Percentiles rank a stretch among this genome's conserved stretches.
phyloP scores from a whole-genome alignment of 2,888 invertebrate genomes.

The Archips xylosteana region DNA sequence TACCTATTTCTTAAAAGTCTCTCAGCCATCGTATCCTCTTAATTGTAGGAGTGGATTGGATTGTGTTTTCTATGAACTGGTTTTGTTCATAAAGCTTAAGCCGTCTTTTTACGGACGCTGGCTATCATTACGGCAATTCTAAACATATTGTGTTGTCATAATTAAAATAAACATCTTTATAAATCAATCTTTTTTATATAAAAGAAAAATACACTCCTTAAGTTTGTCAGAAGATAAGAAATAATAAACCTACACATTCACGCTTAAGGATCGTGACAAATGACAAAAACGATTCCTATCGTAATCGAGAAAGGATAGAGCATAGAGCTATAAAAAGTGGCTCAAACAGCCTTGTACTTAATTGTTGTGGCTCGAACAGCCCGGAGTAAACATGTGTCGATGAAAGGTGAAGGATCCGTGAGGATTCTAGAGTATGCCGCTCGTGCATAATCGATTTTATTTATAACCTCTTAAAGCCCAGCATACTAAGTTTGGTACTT shows the following conservation, averaged over 20 bases:
- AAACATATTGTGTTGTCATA: neutral
- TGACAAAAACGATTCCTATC: conserved; percentile 10
- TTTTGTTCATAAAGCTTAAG: neutral
- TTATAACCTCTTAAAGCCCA: neutral
- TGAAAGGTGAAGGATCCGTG: conserved; percentile 32
- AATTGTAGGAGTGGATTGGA: no score
- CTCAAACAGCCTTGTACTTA: conserved; percentile 36
- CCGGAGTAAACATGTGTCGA: conserved; percentile 18
- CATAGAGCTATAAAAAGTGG: conserved; percentile 30
- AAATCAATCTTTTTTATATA: neutral
- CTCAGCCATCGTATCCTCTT: no score
- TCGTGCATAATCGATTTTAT: neutral
- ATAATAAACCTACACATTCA: conserved; percentile 12
- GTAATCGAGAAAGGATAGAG: conserved; percentile 28
- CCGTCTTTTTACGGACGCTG: neutral
- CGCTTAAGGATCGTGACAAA: conserved; percentile 31
- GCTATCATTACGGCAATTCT: no score
- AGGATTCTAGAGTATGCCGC: conserved; percentile 2
- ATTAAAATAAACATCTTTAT: neutral
- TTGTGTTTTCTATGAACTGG: neutral
- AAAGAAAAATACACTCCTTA: neutral
- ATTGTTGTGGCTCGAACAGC: conserved; percentile 26
- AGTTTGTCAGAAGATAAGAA: conserved; percentile 8
- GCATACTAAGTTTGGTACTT: no score
- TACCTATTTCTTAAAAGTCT: no score